These are phyloP conservation scores for Rhopalosiphum maidis DNA, from an alignment of 1,140 invertebrate species.

Conservation along the genomic window DNA sequence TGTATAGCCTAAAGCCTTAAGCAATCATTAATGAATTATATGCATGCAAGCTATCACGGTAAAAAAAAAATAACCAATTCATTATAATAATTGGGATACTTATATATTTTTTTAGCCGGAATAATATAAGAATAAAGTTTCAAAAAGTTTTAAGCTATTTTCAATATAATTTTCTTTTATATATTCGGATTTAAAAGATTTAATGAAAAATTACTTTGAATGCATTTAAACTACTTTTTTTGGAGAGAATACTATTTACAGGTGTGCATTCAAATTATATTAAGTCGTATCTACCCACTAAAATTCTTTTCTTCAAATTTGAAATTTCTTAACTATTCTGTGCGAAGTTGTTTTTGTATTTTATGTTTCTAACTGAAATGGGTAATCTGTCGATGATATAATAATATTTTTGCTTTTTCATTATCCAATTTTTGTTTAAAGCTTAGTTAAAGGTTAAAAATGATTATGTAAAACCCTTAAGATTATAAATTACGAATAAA, in stretches of 20 bases:
- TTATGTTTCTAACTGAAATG: not conserved
- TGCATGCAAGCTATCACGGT: not conserved
- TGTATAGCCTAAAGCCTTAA: not conserved
- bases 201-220: not conserved
- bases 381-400: not conserved
- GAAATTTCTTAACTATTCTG: not conserved
- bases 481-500: not conserved
- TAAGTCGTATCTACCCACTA: too few species aligned
- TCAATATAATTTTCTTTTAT: not conserved
- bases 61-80: not conserved
- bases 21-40: not conserved
- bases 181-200: not conserved
- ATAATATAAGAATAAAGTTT: not conserved
- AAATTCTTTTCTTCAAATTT: not conserved
- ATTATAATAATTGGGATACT: not conserved
- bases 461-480: not conserved
- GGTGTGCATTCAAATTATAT: not conserved
- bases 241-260: not conserved
- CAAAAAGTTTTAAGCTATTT: not conserved
- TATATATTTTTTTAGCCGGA: not conserved
- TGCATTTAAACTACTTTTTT: not conserved
- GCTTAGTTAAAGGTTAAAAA: too few species aligned
- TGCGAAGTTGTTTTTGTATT: not conserved
- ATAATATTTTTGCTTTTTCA: too few species aligned
- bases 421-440: too few species aligned